These are phyloP conservation scores for Lagria hirta DNA, from an alignment of 2,888 invertebrate species.

Conservation along the genomic window DNA sequence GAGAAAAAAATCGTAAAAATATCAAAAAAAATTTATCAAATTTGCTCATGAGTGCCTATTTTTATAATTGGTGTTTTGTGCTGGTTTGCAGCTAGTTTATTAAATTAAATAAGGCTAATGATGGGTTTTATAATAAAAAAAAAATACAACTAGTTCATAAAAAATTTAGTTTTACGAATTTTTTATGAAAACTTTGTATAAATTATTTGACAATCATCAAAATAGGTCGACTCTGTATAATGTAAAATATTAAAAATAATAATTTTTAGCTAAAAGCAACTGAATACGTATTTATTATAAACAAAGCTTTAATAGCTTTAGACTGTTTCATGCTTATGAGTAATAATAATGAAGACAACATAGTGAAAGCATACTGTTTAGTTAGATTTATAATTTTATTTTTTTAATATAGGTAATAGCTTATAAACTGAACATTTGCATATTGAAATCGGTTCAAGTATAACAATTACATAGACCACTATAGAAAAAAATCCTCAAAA, in stretches of 20 bases:
- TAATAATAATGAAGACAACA: constrained; percentile 14
- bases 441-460: no score
- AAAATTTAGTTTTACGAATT: constrained; percentile 2
- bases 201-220: not conserved
- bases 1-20: no score
- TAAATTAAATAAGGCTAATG: no score
- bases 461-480: no score
- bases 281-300: constrained; percentile 15
- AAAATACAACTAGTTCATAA: not conserved
- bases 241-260: no score
- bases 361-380: constrained; percentile 9
- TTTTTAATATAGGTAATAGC: not conserved
- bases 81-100: constrained; percentile 2
- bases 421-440: constrained; percentile 2
- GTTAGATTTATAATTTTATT: not conserved
- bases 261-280: no score
- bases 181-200: not conserved
- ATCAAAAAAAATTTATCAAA: no score
- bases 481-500: no score
- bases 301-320: constrained; percentile 18
- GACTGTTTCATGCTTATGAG: constrained; percentile 22
- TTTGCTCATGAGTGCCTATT: constrained; percentile 20
- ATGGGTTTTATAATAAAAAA: not conserved
- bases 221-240: no score
- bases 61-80: constrained; percentile 4